Percentiles rank a stretch among this genome's conserved stretches.
These are phyloP conservation scores for Periophthalmus magnuspinnatus DNA, from an alignment of 2,797 vertebrate genomes.

Conservation along the genomic window DNA sequence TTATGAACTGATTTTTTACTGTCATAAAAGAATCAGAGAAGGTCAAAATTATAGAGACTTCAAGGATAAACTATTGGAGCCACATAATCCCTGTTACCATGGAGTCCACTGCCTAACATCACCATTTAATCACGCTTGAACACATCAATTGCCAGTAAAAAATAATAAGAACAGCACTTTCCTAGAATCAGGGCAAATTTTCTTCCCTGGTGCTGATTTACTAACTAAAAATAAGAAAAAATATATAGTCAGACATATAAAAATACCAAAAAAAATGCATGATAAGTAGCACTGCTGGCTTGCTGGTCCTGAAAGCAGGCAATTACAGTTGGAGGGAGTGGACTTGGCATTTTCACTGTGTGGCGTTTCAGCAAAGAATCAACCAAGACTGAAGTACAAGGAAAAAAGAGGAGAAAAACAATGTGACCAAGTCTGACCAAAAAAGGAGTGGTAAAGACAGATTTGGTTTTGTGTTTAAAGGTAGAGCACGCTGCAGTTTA, in stretches of 20 bases:
- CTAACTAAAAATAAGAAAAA: neutral
- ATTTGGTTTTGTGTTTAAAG: conserved; percentile 50
- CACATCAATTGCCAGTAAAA: conserved; percentile 12
- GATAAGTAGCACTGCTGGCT: conserved; percentile 1
- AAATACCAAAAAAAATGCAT: conserved; percentile 7
- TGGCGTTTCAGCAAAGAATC: conserved; percentile 5
- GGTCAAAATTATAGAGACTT: conserved; percentile 33
- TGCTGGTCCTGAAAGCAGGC: conserved; percentile 13
- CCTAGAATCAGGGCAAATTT: neutral
- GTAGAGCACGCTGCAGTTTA: conserved; percentile 45
- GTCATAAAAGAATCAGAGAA: conserved; percentile 32
- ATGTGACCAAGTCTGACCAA: conserved; percentile 6
- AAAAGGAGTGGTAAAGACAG: conserved; percentile 20
- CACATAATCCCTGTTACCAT: conserved; percentile 49
- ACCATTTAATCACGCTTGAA: conserved; percentile 63
- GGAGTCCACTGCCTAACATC: conserved; percentile 46
- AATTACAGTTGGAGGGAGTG: conserved; percentile 7
- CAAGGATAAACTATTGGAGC: conserved; percentile 1
- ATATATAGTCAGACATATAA: neutral
- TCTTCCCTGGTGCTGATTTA: neutral
- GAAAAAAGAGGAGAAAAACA: conserved; percentile 3
- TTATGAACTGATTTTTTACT: conserved; percentile 23
- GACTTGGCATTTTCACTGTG: conserved; percentile 16
- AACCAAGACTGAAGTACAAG: conserved; percentile 33
- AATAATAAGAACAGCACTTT: neutral